A percentile compares a stretch with the other conserved stretches of the same genome.
These are phyloP conservation scores for Synodontis membranacea DNA, from an alignment of 2,113 vertebrate species.

Conservation along the genomic window DNA sequence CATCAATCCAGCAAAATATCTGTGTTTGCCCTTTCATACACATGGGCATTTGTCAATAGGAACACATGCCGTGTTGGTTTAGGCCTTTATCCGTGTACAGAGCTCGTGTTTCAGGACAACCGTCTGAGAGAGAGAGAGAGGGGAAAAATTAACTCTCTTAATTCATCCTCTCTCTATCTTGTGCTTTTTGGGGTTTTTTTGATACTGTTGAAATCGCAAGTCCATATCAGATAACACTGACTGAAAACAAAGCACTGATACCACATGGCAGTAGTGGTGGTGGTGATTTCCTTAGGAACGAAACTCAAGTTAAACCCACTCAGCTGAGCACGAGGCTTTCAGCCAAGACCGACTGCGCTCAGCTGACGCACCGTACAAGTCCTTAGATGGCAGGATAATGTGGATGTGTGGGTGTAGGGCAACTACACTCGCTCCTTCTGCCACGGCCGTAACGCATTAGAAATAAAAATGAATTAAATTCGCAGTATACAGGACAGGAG, in stretches of 20 bases:
- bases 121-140: background rate
- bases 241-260: background rate
- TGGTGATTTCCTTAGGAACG: slow-evolving; percentile 13
- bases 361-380: background rate
- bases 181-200: background rate
- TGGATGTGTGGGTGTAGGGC: slow-evolving; percentile 9
- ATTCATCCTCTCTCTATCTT: background rate
- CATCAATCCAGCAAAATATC: background rate
- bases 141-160: background rate
- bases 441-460: background rate
- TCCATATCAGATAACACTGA: background rate
- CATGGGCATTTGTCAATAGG: background rate
- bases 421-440: background rate
- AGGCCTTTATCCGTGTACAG: background rate
- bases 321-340: background rate
- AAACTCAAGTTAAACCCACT: background rate
- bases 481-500: background rate
- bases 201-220: background rate
- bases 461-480: background rate
- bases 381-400: slow-evolving; percentile 17
- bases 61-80: slow-evolving; percentile 10
- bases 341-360: slow-evolving; percentile 15
- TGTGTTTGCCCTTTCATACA: slow-evolving; percentile 3
- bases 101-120: background rate
- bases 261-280: background rate